phyloP scores from a whole-genome alignment of 2,888 invertebrate genomes.

The Ametastegia equiseti region DNA sequence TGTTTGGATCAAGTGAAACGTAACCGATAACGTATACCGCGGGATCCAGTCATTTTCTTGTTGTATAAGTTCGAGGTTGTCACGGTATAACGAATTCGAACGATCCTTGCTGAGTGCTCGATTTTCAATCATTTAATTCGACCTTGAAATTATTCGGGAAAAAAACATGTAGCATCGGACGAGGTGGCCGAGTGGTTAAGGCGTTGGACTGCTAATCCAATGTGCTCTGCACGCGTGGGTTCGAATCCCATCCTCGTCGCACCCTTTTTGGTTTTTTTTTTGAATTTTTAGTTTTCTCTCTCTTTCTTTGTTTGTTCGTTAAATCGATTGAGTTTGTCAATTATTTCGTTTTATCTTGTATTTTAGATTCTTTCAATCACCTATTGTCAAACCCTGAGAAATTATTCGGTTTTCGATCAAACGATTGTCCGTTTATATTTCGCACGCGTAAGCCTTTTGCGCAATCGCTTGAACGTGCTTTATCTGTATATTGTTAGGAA shows the following conservation, averaged over 20 bases:
- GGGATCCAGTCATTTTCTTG: conserved; percentile 10
- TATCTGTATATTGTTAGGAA: neutral
- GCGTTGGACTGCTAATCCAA: conserved; percentile 77
- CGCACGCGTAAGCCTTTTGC: neutral
- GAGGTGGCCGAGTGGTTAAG: conserved; percentile 77
- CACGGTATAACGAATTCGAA: neutral
- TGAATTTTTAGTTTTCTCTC: neutral
- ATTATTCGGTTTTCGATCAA: neutral
- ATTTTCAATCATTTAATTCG: conserved; percentile 1
- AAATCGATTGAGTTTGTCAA: no score
- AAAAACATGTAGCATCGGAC: conserved; percentile 57
- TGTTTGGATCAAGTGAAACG: neutral
- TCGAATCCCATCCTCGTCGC: conserved; percentile 57
- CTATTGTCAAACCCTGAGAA: neutral
- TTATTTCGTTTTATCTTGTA: no score
- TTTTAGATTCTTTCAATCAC: no score
- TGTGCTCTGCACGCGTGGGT: conserved; percentile 77
- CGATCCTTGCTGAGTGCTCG: neutral
- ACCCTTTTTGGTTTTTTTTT: conserved; percentile 49
- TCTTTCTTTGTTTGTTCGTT: neutral
- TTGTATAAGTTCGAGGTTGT: conserved; percentile 19
- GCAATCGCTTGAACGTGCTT: conserved; percentile 12
- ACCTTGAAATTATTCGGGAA: conserved; percentile 28
- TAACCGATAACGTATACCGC: neutral
- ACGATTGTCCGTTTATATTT: neutral